A percentile compares a stretch with the other conserved stretches of the same genome.
These are phyloP conservation scores for Trypoxylon attenuatum DNA, from an alignment of 2,888 invertebrate genomes.

Conservation along the genomic window DNA sequence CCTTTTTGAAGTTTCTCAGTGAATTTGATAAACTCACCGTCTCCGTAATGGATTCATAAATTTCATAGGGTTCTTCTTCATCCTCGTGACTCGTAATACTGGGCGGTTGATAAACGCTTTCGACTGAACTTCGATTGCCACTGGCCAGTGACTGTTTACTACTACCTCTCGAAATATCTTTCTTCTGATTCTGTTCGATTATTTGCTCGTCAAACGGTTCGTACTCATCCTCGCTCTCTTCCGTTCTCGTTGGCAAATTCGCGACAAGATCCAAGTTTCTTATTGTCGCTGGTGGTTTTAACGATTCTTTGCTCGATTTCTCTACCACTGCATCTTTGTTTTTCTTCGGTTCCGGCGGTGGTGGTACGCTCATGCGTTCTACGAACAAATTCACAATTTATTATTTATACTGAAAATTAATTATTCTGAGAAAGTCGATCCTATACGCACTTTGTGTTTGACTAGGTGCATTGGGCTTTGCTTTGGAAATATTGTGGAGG, in stretches of 20 bases:
- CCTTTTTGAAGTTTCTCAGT: neutral
- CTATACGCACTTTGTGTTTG: conserved; percentile 48
- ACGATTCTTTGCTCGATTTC: conserved; percentile 27
- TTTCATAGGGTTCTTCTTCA: conserved; percentile 63
- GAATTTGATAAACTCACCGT: conserved; percentile 49
- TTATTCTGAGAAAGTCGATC: neutral
- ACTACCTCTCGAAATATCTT: conserved; percentile 50
- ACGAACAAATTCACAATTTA: too few species aligned
- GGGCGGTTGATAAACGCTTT: conserved; percentile 65
- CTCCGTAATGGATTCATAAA: conserved; percentile 70
- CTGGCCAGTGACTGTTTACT: conserved; percentile 63
- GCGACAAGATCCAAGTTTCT: conserved; percentile 67
- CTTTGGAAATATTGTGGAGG: conserved; percentile 46
- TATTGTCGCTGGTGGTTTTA: conserved; percentile 55
- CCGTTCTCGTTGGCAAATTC: conserved; percentile 63
- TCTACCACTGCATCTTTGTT: conserved; percentile 5
- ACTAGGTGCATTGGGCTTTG: conserved; percentile 6
- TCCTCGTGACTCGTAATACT: conserved; percentile 60
- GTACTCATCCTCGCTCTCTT: conserved; percentile 70
- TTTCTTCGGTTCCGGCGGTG: conserved; percentile 46
- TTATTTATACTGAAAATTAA: neutral
- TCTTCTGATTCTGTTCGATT: conserved; percentile 57
- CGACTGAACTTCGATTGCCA: conserved; percentile 59
- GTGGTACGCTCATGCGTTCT: conserved; percentile 54
- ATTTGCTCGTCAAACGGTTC: conserved; percentile 65